Conservation (phyloP, 2,797 vertebrate genomes). For the Margarornis squamiger region DNA sequence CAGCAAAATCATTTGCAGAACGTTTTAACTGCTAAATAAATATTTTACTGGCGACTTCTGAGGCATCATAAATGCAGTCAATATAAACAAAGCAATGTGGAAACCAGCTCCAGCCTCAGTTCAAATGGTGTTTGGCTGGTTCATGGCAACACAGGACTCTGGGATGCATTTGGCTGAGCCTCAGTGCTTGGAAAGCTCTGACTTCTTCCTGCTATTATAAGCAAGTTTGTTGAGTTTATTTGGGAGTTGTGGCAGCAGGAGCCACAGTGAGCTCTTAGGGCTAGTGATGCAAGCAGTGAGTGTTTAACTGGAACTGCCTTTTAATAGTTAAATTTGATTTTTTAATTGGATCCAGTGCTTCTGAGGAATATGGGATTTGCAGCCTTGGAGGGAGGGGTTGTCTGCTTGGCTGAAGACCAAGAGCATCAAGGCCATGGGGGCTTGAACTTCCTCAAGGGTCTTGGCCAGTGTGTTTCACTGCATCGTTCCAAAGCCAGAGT, state of each 20-base stretch:
- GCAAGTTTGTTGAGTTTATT: constrained; percentile 65
- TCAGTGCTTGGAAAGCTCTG: constrained; percentile 43
- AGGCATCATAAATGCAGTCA: constrained; percentile 77
- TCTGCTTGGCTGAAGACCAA: background rate
- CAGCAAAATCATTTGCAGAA: constrained; percentile 80
- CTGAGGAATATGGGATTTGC: background rate
- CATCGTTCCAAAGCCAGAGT: accelerated
- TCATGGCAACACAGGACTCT: constrained; percentile 52
- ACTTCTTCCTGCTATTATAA: constrained; percentile 70
- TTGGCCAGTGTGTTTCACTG: accelerated
- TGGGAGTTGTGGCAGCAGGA: constrained; percentile 37
- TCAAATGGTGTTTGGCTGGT: constrained; percentile 37
- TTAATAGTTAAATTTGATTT: background rate
- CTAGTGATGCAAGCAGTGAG: background rate
- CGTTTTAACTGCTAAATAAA: constrained; percentile 77
- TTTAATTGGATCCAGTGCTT: background rate
- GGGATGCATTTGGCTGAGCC: constrained; percentile 69
- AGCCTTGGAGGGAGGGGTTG: background rate
- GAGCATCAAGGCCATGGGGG: background rate
- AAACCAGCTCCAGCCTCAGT: constrained; percentile 57
- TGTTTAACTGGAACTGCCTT: background rate
- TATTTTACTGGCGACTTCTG: constrained; percentile 78
- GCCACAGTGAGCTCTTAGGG: background rate
- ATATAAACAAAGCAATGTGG: constrained; percentile 77
- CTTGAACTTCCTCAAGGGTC: background rate